Conservation (phyloP, 2,888 invertebrate species). For the Synanthedon myopaeformis region DNA sequence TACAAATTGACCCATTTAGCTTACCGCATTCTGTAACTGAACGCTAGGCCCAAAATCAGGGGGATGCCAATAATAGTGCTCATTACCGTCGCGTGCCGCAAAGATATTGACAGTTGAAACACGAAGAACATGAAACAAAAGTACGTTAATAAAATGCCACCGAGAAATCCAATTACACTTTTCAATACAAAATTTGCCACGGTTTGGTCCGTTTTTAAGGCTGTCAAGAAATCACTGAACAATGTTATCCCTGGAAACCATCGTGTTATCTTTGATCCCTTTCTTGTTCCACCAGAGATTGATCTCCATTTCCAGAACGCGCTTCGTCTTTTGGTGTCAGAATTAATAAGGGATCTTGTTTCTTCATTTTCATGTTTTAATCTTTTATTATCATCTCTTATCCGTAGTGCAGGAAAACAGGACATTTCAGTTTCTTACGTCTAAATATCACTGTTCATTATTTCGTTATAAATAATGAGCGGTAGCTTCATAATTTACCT, state of each 20-base stretch:
- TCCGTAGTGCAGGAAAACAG: constrained; percentile 66
- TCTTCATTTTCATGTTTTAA: constrained; percentile 69
- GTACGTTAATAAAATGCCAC: constrained; percentile 74
- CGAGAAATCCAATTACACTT: constrained; percentile 74
- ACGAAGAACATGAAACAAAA: constrained; percentile 77
- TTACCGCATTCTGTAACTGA: constrained; percentile 65
- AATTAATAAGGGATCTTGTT: constrained; percentile 57
- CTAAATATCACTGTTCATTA: no score
- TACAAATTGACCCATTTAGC: not conserved
- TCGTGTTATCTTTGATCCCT: constrained; percentile 7
- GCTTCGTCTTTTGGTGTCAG: constrained; percentile 16
- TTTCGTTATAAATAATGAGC: no score
- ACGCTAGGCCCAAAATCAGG: constrained; percentile 76
- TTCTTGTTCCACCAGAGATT: constrained; percentile 42
- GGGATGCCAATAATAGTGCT: constrained; percentile 73
- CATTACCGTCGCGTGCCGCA: constrained; percentile 71
- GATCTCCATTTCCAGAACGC: constrained; percentile 57
- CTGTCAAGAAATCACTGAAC: constrained; percentile 31
- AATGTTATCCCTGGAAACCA: constrained; percentile 46
- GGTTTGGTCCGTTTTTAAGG: constrained; percentile 55
- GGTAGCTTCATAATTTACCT: no score
- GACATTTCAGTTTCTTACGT: constrained; percentile 44
- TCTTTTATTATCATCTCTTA: constrained; percentile 13
- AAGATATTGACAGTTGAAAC: constrained; percentile 72
- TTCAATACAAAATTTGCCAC: constrained; percentile 72